Percentiles rank a stretch among this genome's conserved stretches.
Conservation (phyloP, 1,140 invertebrate genomes). For the Ctenoplectra terminalis region DNA sequence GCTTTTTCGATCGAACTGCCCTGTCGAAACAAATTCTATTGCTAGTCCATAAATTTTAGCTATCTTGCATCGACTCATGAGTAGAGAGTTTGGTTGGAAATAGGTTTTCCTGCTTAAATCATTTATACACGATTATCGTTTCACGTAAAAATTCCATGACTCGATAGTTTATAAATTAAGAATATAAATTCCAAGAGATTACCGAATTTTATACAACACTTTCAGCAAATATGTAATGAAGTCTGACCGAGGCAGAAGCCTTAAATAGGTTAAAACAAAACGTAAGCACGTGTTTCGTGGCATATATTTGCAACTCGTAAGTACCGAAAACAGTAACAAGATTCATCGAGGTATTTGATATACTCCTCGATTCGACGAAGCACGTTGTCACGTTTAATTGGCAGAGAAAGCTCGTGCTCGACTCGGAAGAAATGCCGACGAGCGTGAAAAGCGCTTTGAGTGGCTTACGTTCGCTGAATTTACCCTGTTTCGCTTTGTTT, state of each 20-base stretch:
- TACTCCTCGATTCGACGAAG: neutral
- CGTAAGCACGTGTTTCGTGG: neutral
- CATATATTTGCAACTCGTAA: no score
- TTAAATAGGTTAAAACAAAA: neutral
- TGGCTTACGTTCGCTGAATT: slow-evolving; percentile 24
- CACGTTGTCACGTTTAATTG: slow-evolving; percentile 40
- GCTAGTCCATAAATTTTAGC: neutral
- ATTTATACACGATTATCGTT: no score
- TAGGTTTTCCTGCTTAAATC: no score
- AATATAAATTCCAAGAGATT: neutral
- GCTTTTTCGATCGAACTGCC: neutral
- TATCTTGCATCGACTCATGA: neutral
- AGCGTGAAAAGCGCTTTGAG: slow-evolving; percentile 22
- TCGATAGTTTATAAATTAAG: no score
- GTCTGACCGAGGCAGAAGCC: neutral
- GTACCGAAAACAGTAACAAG: slow-evolving; percentile 4
- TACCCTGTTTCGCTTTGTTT: slow-evolving; percentile 15
- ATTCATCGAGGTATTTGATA: neutral
- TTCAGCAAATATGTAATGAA: neutral
- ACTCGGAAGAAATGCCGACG: neutral
- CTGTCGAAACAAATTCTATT: neutral
- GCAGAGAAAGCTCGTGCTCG: slow-evolving; percentile 21
- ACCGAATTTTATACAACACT: neutral
- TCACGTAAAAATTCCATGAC: no score
- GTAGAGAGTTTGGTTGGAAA: neutral